Evolutionary conservation across 2,888 invertebrate species (phyloP).

Genomic region (Synanthedon formicaeformis): DNA sequence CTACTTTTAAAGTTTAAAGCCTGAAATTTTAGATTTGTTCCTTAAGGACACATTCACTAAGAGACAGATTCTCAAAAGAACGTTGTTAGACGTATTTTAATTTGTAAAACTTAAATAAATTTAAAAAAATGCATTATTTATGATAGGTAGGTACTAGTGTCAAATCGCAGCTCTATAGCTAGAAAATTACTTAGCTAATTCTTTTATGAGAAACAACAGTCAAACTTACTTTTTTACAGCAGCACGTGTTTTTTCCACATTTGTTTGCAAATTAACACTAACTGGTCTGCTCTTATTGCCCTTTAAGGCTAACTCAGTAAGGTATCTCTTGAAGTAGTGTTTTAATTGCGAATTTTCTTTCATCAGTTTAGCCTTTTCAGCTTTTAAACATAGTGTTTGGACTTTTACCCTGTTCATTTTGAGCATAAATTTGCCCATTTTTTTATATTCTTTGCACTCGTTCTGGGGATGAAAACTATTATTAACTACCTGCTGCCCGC

Average conservation of each 20-base stretch:
- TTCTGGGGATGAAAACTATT: slow-evolving; percentile 26
- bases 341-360: slow-evolving; percentile 76
- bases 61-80: no score
- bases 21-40: no score
- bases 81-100: no score
- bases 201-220: not conserved
- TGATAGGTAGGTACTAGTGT: no score
- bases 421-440: slow-evolving; percentile 78
- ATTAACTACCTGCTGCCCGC: no score
- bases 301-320: slow-evolving; percentile 70
- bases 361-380: slow-evolving; percentile 53
- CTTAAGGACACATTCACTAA: no score
- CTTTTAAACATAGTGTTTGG: slow-evolving; percentile 47
- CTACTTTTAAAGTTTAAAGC: no score
- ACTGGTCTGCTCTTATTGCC: slow-evolving; percentile 38
- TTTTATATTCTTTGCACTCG: slow-evolving; percentile 64
- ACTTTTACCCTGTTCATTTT: slow-evolving; percentile 55
- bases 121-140: no score
- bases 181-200: no score
- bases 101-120: no score
- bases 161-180: no score
- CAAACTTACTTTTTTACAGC: slow-evolving; percentile 18
- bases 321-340: slow-evolving; percentile 70
- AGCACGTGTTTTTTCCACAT: slow-evolving; percentile 25
- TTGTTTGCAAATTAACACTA: slow-evolving; percentile 34